A percentile compares a stretch with the other conserved stretches of the same genome.
Conservation (phyloP, 2,888 invertebrate genomes). For the Limenitis arthemis region DNA sequence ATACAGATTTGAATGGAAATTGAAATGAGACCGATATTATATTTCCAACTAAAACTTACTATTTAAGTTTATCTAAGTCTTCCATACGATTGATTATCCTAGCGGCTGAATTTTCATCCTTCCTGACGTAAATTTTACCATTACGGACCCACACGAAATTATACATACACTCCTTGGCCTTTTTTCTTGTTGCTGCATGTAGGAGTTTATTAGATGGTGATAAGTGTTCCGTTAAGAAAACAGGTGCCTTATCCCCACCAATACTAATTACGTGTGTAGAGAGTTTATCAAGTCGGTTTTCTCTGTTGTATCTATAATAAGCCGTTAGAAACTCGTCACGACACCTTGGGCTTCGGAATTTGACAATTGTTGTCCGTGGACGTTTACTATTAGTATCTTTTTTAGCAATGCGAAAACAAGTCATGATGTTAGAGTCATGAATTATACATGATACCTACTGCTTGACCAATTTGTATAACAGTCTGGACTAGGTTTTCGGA, state of each 20-base stretch:
- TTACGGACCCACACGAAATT: conserved; percentile 1
- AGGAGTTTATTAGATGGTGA: conserved; percentile 1
- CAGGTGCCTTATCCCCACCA: background rate
- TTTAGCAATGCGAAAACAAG: no score
- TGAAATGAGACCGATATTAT: background rate
- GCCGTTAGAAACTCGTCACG: no score
- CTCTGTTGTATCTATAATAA: no score
- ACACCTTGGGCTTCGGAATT: no score
- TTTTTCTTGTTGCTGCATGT: background rate
- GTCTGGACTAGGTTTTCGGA: no score
- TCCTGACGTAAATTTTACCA: background rate
- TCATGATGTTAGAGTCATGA: no score
- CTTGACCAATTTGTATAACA: no score
- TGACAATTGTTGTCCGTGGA: no score
- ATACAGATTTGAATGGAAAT: background rate
- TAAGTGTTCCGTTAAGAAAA: background rate
- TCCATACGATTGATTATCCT: background rate
- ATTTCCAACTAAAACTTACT: background rate
- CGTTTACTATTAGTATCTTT: no score
- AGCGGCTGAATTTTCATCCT: background rate
- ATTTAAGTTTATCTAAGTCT: background rate
- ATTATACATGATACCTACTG: no score
- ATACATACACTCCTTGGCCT: background rate
- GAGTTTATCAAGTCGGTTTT: no score
- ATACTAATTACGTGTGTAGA: background rate